phyloP scores from a whole-genome alignment of 2,113 vertebrate genomes.

The Pterocles orientalis region DNA sequence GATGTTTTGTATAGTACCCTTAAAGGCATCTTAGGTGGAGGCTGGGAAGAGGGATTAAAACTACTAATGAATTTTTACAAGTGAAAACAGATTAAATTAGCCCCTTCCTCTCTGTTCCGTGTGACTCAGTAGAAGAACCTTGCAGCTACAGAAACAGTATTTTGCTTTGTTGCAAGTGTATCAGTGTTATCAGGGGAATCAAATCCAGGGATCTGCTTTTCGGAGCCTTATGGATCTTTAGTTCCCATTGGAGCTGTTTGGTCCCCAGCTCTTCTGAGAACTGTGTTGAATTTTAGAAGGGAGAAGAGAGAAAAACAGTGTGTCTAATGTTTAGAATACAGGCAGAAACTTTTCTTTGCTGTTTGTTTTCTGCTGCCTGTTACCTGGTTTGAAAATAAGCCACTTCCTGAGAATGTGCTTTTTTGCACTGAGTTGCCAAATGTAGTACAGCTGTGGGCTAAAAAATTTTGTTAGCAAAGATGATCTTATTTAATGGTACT shows the following conservation, averaged over 20 bases:
- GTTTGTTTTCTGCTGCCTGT: neutral
- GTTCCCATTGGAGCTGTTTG: neutral
- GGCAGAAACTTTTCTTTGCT: neutral
- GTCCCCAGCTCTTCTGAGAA: neutral
- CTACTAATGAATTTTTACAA: constrained; percentile 19
- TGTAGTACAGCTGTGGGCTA: neutral
- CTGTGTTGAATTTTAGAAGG: neutral
- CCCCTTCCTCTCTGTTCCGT: neutral
- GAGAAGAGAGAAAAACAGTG: neutral
- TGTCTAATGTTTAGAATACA: neutral
- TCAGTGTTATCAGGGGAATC: neutral
- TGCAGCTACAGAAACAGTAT: neutral
- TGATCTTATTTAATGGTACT: neutral
- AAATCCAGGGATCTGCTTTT: neutral
- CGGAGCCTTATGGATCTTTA: neutral
- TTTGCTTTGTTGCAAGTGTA: neutral
- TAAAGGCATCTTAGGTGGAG: neutral
- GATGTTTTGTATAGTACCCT: neutral
- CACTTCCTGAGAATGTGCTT: neutral
- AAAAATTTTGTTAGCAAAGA: neutral
- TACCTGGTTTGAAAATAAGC: neutral
- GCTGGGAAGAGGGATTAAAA: constrained; percentile 6
- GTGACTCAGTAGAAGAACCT: neutral
- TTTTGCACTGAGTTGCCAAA: neutral
- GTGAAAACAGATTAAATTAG: neutral